phyloP scores from a whole-genome alignment of 1,140 invertebrate genomes.

The Neodiprion pinetum region DNA sequence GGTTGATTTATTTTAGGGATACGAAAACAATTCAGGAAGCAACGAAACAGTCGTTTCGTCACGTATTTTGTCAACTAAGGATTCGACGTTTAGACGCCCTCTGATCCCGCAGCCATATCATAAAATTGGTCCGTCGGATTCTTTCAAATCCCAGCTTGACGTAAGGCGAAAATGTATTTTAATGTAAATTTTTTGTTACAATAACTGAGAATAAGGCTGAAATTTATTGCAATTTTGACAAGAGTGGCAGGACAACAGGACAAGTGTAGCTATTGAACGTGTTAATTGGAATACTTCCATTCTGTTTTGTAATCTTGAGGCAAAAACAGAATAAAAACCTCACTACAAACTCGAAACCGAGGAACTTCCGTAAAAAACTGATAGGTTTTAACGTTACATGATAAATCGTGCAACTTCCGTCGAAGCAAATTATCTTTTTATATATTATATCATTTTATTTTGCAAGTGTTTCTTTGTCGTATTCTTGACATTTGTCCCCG shows the following conservation, averaged over 20 bases:
- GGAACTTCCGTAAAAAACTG: not conserved
- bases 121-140: conserved; percentile 55
- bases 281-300: no score
- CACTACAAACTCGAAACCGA: not conserved
- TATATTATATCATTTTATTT: no score
- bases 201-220: no score
- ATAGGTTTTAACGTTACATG: no score
- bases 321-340: no score
- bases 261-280: no score
- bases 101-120: conserved; percentile 57
- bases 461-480: not conserved
- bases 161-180: conserved; percentile 48
- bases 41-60: conserved; percentile 59
- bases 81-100: conserved; percentile 57
- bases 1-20: conserved; percentile 40
- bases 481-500: not conserved
- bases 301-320: no score
- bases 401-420: no score
- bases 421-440: no score
- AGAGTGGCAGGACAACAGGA: no score
- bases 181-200: not conserved
- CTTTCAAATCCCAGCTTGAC: conserved; percentile 66
- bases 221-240: no score
- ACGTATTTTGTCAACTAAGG: conserved; percentile 51
- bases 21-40: conserved; percentile 54